Conservation (phyloP, 2,888 invertebrate species). For the Drosophila mimetica region DNA sequence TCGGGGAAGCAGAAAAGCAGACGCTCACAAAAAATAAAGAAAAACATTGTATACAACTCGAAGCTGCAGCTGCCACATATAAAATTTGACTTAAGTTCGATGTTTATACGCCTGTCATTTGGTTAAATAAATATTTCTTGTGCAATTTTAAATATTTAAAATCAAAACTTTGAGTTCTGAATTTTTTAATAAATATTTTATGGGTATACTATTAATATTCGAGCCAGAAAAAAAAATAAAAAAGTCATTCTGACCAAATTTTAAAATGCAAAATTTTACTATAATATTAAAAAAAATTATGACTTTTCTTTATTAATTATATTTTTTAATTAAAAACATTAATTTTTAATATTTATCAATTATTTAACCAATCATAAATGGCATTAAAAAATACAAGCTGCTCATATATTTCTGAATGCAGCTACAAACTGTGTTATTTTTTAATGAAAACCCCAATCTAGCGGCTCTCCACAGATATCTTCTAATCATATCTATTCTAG, state of each 20-base stretch:
- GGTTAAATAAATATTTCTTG: neutral
- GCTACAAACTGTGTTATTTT: neutral
- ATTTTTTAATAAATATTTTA: neutral
- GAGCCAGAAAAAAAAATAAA: no score
- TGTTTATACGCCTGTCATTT: neutral
- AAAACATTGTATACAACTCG: conserved; percentile 5
- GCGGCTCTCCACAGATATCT: neutral
- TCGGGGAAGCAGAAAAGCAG: neutral
- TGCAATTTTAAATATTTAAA: neutral
- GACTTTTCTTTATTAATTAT: no score
- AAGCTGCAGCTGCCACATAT: conserved; percentile 8
- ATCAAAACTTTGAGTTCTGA: neutral
- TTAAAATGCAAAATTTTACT: no score
- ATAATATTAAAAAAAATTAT: no score
- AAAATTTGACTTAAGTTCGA: neutral
- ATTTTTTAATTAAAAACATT: no score
- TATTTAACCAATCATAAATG: no score
- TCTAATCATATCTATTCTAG: neutral
- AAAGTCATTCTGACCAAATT: no score
- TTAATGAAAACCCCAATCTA: neutral
- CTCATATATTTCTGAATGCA: no score
- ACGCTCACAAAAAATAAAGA: conserved; percentile 8
- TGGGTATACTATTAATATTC: no score
- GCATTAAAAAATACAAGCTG: no score
- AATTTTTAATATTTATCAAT: no score